These are phyloP conservation scores for Agapornis roseicollis DNA, from an alignment of 2,113 vertebrate species.

Conservation along the genomic window DNA sequence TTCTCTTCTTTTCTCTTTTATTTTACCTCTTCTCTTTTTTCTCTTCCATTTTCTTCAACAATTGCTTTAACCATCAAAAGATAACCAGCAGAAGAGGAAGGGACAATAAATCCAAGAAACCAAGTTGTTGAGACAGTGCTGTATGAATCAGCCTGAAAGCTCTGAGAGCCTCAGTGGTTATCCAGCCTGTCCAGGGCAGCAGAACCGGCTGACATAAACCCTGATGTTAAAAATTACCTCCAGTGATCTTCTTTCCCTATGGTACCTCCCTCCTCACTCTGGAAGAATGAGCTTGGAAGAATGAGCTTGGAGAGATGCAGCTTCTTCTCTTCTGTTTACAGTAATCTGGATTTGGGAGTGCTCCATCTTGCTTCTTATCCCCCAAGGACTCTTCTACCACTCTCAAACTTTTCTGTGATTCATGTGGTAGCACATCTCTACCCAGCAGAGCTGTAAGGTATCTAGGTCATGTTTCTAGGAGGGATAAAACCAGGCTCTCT, in stretches of 20 bases:
- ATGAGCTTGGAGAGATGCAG: background rate
- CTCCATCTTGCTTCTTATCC: background rate
- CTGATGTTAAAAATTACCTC: background rate
- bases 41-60: background rate
- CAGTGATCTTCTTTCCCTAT: background rate
- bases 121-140: background rate
- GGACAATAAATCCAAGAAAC: background rate
- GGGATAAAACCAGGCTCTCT: conserved; percentile 31
- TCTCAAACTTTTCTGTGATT: background rate
- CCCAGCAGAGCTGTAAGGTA: background rate
- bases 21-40: background rate
- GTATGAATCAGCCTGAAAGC: background rate
- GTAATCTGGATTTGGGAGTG: background rate
- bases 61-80: background rate
- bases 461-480: conserved; percentile 45
- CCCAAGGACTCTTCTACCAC: background rate
- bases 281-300: background rate
- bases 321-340: background rate
- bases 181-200: background rate
- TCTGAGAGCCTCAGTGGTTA: background rate
- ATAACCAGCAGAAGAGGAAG: background rate
- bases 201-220: background rate
- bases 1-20: too few species aligned
- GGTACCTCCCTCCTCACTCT: background rate
- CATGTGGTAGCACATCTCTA: background rate